These are phyloP conservation scores for Cotesia glomerata DNA, from an alignment of 1,140 invertebrate genomes.

Conservation along the genomic window DNA sequence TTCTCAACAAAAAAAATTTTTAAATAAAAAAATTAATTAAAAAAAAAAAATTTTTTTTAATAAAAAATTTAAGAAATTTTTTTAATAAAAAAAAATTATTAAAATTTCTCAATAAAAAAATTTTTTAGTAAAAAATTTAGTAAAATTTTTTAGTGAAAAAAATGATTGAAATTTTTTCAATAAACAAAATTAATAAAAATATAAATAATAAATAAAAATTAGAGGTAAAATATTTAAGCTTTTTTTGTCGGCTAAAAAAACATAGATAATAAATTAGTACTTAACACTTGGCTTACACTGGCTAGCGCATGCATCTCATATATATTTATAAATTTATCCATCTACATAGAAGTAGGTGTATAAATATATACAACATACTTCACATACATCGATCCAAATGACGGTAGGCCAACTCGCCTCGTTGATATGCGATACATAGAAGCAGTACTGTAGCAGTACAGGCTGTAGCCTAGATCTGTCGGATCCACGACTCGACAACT, in stretches of 20 bases:
- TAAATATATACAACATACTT: no score
- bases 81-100: no score
- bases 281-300: conserved; percentile 25
- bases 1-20: no score
- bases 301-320: conserved; percentile 18
- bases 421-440: not conserved
- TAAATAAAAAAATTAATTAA: not conserved
- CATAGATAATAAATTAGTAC: conserved; percentile 4
- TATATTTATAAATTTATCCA: not conserved
- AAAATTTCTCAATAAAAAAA: no score
- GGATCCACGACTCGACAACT: not conserved
- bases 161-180: no score
- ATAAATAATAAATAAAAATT: no score
- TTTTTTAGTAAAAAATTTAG: no score
- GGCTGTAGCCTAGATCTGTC: not conserved
- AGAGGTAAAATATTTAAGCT: not conserved
- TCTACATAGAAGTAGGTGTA: no score
- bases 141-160: no score
- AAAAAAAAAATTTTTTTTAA: no score
- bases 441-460: not conserved
- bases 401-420: conserved; percentile 17
- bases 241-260: not conserved
- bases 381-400: not conserved
- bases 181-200: no score
- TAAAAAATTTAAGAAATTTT: no score